Conservation (phyloP, 2,797 vertebrate species). For the Chloroceryle amazona region DNA sequence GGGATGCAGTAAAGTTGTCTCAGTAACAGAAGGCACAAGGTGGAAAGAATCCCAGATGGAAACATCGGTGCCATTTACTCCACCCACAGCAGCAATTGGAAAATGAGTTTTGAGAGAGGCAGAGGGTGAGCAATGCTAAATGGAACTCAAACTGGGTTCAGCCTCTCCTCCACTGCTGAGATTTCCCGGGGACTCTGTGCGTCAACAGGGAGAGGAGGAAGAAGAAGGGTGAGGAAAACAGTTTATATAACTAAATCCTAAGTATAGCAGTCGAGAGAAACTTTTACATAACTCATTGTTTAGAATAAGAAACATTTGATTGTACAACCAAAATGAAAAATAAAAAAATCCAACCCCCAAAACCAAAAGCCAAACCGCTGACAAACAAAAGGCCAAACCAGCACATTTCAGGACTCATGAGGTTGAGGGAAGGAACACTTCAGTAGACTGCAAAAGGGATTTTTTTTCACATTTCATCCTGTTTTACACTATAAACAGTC, state of each 20-base stretch:
- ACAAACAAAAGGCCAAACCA: constrained; percentile 26
- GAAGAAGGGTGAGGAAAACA: constrained; percentile 49
- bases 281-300: constrained; percentile 39
- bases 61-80: constrained; percentile 32
- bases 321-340: not conserved
- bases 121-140: constrained; percentile 15
- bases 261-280: constrained; percentile 34
- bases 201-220: constrained; percentile 31
- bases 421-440: not conserved
- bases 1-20: constrained; percentile 15
- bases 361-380: not conserved
- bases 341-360: not conserved
- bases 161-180: constrained; percentile 12
- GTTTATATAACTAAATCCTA: constrained; percentile 56
- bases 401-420: not conserved
- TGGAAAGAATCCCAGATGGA: constrained; percentile 52
- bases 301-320: constrained; percentile 7
- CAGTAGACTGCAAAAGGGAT: not conserved
- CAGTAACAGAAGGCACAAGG: constrained; percentile 42
- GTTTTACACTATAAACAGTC: not conserved
- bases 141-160: constrained; percentile 9
- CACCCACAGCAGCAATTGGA: not conserved
- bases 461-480: not conserved
- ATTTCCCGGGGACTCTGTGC: constrained; percentile 16
- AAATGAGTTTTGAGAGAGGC: constrained; percentile 41